A percentile compares a stretch with the other conserved stretches of the same genome.
These are phyloP conservation scores for Rutilus rutilus DNA, from an alignment of 2,113 vertebrate genomes.

Conservation along the genomic window DNA sequence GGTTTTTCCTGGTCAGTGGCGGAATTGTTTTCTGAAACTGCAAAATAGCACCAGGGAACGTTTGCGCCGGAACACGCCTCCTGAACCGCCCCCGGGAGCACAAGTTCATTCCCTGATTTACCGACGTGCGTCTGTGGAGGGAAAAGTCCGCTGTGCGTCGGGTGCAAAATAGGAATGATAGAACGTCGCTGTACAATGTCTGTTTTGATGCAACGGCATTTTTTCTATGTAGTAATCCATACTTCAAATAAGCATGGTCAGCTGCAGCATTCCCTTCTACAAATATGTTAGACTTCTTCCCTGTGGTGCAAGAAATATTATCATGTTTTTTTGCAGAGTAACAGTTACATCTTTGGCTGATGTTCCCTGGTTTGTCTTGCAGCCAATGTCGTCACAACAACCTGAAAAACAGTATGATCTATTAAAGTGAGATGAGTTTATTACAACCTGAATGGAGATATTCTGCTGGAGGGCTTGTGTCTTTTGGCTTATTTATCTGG, in stretches of 20 bases:
- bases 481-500: constrained; percentile 52
- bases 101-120: too few relatives aligned
- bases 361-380: constrained; percentile 10
- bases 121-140: too few relatives aligned
- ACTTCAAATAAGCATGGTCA: neutral
- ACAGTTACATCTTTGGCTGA: constrained; percentile 1
- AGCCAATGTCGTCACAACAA: constrained; percentile 31
- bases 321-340: neutral
- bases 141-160: too few relatives aligned
- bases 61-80: too few relatives aligned
- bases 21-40: too few relatives aligned
- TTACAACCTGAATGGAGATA: constrained; percentile 53
- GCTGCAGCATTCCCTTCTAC: neutral
- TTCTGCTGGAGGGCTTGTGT: constrained; percentile 46
- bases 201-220: neutral
- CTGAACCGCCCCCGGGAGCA: too few relatives aligned
- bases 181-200: too few relatives aligned
- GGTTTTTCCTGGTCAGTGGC: too few relatives aligned
- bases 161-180: too few relatives aligned
- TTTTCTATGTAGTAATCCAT: neutral
- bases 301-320: constrained; percentile 4
- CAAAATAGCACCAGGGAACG: too few relatives aligned
- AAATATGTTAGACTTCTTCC: neutral
- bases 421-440: constrained; percentile 49
- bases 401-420: constrained; percentile 3